Base-by-base conservation (phyloP, 2,888 invertebrate species). In the Carpatolechia fugitivella region DNA sequence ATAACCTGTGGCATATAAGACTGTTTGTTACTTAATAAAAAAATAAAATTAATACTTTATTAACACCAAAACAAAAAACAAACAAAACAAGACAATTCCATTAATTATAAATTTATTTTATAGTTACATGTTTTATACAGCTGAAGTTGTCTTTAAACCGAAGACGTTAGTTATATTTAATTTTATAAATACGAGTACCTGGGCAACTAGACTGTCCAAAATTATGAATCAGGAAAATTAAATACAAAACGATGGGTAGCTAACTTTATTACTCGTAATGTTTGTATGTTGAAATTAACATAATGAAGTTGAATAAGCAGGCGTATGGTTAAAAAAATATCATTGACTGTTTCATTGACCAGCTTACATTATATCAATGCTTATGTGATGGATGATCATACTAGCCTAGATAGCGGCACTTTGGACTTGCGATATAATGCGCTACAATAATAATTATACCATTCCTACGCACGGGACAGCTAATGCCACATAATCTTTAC, bases 381-480 rank as follows among this genome's bases (percentile, higher is more conserved):
- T n/a, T n/a, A n/a, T n/a, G n/a, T n/a, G 6, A 11, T 13, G 13
- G 5, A n/a, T 14, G 14, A 14, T 38, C 14, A 14, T n/a, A 14
- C 11, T 6, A n/a, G n/a, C n/a, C n/a, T 38, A 60, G 75, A 80
- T 78, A 76, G 69, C 70, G 74, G 71, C 51, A 47, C 60, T 79
- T 75, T 76, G 65, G 68, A 60, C 33, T 38, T 33, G 33, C n/a
- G 33, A 11, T 10, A 33, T 33, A 33, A 11, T 33, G 8, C 10
- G 5, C 33, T 8, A 33, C 3, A 11, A 33, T 33, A 6, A 33
- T 33, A 10, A 3, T n/a, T 3, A 33, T 33, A n/a, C n/a, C 33
- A 33, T 33, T n/a, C 33, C 33, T 8, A 33, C 10, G 33, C 33
- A 3, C 10, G n/a, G n/a, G n/a, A 33, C 3, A n/a, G 33, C 3